A percentile compares a stretch with the other conserved stretches of the same genome.
phyloP scores from a whole-genome alignment of 2,888 invertebrate species.

The Tinea pellionella region DNA sequence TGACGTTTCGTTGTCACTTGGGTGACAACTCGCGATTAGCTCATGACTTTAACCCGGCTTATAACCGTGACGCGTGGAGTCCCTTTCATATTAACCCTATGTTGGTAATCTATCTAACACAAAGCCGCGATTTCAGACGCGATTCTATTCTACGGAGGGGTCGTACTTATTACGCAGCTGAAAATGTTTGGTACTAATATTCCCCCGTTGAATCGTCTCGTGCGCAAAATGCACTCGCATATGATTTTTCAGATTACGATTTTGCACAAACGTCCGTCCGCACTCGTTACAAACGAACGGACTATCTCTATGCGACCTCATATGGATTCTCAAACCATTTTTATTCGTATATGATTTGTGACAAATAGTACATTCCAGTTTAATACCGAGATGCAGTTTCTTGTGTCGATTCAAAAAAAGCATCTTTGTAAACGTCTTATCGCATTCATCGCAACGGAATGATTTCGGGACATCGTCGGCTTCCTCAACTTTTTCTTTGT shows the following conservation, averaged over 20 bases:
- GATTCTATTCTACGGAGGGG: no score
- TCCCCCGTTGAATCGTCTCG: neutral
- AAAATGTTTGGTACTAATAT: neutral
- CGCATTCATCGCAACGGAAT: slow-evolving; percentile 43
- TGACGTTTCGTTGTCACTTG: no score
- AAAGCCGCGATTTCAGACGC: no score
- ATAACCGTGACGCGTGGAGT: no score
- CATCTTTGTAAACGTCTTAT: slow-evolving; percentile 44
- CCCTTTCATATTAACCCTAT: no score
- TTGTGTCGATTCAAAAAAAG: slow-evolving; percentile 55
- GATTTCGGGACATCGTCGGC: slow-evolving; percentile 40
- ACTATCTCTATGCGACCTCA: slow-evolving; percentile 40
- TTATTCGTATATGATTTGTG: slow-evolving; percentile 50
- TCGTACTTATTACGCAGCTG: no score
- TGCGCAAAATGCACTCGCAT: slow-evolving; percentile 44
- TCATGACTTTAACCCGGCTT: no score
- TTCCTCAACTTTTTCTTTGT: slow-evolving; percentile 24
- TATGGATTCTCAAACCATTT: slow-evolving; percentile 38
- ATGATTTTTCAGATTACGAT: slow-evolving; percentile 67
- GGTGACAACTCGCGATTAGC: no score
- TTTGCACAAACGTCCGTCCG: slow-evolving; percentile 66
- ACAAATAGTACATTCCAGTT: slow-evolving; percentile 56
- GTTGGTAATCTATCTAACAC: no score
- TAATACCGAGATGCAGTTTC: slow-evolving; percentile 59
- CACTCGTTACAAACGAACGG: slow-evolving; percentile 64